These are phyloP conservation scores for Cryptosula pallasiana DNA, from an alignment of 2,888 invertebrate genomes.

Conservation along the genomic window DNA sequence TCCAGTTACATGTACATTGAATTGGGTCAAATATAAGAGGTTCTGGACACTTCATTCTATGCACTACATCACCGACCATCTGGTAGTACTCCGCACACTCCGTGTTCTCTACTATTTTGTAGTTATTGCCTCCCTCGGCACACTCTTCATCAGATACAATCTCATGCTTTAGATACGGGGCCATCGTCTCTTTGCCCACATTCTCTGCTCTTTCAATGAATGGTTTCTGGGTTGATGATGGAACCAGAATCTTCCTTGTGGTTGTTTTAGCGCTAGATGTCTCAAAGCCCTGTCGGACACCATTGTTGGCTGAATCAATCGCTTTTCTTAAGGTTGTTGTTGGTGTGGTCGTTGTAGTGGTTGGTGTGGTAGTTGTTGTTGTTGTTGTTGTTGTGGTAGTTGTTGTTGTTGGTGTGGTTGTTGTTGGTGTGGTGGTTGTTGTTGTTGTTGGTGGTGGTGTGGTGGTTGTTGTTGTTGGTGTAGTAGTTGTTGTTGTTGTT, in stretches of 20 bases:
- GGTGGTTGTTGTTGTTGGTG: not conserved
- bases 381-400: not conserved
- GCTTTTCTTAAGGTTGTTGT: not conserved
- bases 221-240: not conserved
- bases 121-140: not conserved
- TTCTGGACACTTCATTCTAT: not conserved
- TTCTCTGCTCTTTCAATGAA: constrained; percentile 5
- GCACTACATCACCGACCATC: not conserved
- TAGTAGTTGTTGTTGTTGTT: not conserved
- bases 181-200: not conserved
- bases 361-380: not conserved
- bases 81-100: not conserved
- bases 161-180: not conserved
- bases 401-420: not conserved
- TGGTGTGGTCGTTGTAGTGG: not conserved
- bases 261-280: too few relatives aligned
- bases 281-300: too few relatives aligned
- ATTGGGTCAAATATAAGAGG: constrained; percentile 19
- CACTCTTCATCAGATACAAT: not conserved
- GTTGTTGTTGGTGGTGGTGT: not conserved
- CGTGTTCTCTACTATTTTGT: not conserved
- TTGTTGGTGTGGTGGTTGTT: not conserved
- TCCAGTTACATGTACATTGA: constrained; percentile 3
- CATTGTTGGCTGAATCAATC: not conserved
- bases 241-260: not conserved